These are phyloP conservation scores for Tinea semifulvella DNA, from an alignment of 2,888 invertebrate species.

Conservation along the genomic window DNA sequence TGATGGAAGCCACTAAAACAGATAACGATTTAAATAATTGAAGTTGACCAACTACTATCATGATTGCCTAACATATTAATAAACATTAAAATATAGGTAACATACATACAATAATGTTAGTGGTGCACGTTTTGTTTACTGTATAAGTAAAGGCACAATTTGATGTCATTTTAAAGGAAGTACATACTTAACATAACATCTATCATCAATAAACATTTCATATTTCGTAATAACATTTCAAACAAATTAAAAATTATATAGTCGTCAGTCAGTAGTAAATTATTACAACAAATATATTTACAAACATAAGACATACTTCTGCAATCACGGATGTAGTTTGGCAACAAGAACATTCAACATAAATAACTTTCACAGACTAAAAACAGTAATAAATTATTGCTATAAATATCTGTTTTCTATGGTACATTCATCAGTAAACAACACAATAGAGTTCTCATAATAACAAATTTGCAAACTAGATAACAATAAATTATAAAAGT, in stretches of 20 bases:
- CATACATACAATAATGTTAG: no score
- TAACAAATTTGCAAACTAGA: slow-evolving; percentile 29
- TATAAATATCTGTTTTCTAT: not conserved
- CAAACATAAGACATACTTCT: not conserved
- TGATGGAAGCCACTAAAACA: slow-evolving; percentile 41
- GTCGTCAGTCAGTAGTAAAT: no score
- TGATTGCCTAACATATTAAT: slow-evolving; percentile 18
- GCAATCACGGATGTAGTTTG: slow-evolving; percentile 25
- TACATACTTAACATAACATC: not conserved
- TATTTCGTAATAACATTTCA: not conserved
- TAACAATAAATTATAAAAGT: slow-evolving; percentile 43
- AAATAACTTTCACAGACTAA: slow-evolving; percentile 17
- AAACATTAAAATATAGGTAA: slow-evolving; percentile 15
- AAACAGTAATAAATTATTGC: slow-evolving; percentile 5
- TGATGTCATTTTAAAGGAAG: not conserved
- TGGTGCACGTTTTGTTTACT: slow-evolving; percentile 33
- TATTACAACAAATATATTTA: not conserved
- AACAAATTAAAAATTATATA: not conserved
- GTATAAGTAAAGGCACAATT: slow-evolving; percentile 53
- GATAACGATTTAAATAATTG: slow-evolving; percentile 7
- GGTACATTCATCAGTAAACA: not conserved
- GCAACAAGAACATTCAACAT: slow-evolving; percentile 19
- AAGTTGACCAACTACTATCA: slow-evolving; percentile 31
- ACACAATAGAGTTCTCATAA: slow-evolving; percentile 15
- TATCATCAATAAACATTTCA: not conserved